Conservation (phyloP, 2,797 vertebrate genomes). For the Intellagama lesueurii region DNA sequence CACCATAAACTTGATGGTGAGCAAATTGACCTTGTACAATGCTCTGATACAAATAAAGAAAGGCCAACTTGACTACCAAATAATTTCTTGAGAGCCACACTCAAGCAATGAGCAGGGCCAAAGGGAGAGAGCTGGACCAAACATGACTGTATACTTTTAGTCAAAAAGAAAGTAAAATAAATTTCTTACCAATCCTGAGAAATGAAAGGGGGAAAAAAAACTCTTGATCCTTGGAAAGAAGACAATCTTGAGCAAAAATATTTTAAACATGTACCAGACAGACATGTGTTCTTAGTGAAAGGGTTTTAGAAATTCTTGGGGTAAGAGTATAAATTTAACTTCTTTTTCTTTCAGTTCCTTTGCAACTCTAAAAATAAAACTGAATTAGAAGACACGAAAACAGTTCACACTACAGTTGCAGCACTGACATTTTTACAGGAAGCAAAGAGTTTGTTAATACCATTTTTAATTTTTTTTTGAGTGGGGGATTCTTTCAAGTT, state of each 20-base stretch:
- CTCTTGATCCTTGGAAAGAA: slow-evolving; percentile 29
- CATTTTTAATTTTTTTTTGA: neutral
- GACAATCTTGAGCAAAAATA: neutral
- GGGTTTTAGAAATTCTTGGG: neutral
- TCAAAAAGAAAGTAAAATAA: no score
- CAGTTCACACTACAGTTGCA: slow-evolving; percentile 31
- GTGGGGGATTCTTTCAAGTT: neutral
- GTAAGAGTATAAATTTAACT: slow-evolving; percentile 1
- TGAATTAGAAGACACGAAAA: slow-evolving; percentile 37
- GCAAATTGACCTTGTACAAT: no score
- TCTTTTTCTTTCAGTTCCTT: slow-evolving; percentile 15
- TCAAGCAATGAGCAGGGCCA: no score
- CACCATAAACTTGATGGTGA: no score
- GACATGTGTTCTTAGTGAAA: slow-evolving; percentile 32
- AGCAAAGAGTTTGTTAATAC: slow-evolving; percentile 31
- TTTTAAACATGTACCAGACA: neutral
- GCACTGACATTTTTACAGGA: slow-evolving; percentile 12
- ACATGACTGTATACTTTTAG: no score
- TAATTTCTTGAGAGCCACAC: no score
- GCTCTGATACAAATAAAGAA: no score
- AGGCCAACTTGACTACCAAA: no score
- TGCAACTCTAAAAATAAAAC: slow-evolving; percentile 37
- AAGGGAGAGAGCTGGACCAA: no score
- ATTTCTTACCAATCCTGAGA: slow-evolving; percentile 20
- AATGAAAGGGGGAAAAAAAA: slow-evolving; percentile 15